Evolutionary conservation across 1,140 invertebrate species (phyloP).

Genomic region (Musca vetustissima): DNA sequence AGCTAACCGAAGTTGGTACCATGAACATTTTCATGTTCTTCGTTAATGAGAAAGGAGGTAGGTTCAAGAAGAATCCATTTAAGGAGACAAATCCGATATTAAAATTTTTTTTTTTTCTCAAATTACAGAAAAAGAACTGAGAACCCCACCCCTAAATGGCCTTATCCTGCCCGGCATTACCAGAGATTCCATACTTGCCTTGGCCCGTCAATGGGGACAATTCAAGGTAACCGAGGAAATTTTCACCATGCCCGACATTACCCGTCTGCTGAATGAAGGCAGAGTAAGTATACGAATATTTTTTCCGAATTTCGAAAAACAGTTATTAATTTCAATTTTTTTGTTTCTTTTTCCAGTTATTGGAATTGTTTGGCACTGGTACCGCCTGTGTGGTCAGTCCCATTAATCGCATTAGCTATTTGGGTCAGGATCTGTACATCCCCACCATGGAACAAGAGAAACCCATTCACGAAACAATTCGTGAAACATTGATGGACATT

Average conservation of each 20-base stretch:
- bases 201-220: conserved; percentile 83
- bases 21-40: conserved; percentile 97
- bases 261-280: conserved; percentile 73
- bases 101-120: conserved; percentile 25
- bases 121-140: conserved; percentile 80
- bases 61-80: conserved; percentile 24
- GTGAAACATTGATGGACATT: conserved; percentile 77
- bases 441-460: conserved; percentile 74
- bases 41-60: conserved; percentile 89
- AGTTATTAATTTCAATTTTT: conserved; percentile 9
- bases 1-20: conserved; percentile 96
- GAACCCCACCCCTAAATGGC: conserved; percentile 90
- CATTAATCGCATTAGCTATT: conserved; percentile 77
- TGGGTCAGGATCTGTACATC: conserved; percentile 66
- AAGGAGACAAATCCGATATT: conserved; percentile 6
- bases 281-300: conserved; percentile 68
- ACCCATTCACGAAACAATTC: conserved; percentile 69
- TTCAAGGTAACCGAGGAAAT: conserved; percentile 80
- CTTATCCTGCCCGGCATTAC: conserved; percentile 94
- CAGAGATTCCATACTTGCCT: conserved; percentile 80
- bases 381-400: conserved; percentile 93
- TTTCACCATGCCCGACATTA: conserved; percentile 86
- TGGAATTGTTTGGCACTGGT: conserved; percentile 93
- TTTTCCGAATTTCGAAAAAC: not conserved
- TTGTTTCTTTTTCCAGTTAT: conserved; percentile 61